Evolutionary conservation across 2,888 invertebrate genomes (phyloP).

Genomic region (Pseudanteris insignis): DNA sequence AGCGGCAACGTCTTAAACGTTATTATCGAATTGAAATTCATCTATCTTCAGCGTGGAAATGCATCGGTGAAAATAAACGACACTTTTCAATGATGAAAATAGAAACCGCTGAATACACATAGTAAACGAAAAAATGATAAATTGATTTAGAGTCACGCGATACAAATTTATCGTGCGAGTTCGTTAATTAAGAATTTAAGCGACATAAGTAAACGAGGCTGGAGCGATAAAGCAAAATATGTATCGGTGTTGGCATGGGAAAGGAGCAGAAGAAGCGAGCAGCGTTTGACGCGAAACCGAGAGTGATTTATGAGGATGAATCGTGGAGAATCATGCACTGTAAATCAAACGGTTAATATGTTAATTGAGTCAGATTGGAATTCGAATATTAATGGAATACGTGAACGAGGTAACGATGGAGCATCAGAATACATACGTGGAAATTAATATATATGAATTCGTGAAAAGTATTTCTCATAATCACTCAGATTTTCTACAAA

Average conservation of each 20-base stretch:
- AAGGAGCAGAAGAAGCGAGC: constrained; percentile 1
- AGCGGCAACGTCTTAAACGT: no score
- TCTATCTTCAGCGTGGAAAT: neutral
- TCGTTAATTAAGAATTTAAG: constrained; percentile 9
- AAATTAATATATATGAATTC: no score
- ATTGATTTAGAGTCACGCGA: neutral
- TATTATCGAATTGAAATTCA: no score
- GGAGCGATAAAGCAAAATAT: constrained; percentile 5
- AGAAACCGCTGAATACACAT: neutral
- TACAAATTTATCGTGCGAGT: constrained; percentile 7
- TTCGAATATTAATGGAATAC: no score
- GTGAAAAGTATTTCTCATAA: no score
- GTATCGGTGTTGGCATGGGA: constrained; percentile 3
- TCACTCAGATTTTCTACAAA: no score
- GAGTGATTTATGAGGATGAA: constrained; percentile 15
- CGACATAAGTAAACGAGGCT: constrained; percentile 12
- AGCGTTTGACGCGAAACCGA: neutral
- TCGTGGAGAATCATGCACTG: constrained; percentile 11
- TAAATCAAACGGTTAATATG: constrained; percentile 24
- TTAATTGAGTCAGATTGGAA: constrained; percentile 10
- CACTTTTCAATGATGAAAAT: neutral
- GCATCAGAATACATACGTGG: no score
- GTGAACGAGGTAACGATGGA: no score
- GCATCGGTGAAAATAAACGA: neutral
- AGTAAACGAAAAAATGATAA: constrained; percentile 1